Conservation (phyloP, 2,888 invertebrate genomes). For the Metacarcinus magister region DNA sequence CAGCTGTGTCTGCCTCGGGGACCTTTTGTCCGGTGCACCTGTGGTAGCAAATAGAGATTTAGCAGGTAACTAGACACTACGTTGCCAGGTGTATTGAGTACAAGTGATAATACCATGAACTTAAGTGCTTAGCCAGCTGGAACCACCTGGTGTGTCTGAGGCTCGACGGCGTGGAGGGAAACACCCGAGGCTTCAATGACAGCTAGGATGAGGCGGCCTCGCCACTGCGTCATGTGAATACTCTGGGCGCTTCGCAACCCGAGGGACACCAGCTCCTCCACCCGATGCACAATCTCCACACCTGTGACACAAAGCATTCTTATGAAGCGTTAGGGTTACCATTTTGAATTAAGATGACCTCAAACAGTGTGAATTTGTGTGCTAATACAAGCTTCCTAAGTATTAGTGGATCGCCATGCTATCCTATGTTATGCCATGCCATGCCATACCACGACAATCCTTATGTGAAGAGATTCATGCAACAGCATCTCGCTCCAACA, state of each 20-base stretch:
- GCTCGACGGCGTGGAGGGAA: conserved; percentile 43
- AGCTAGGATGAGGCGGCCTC: conserved; percentile 31
- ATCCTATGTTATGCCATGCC: neutral
- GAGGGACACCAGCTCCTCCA: neutral
- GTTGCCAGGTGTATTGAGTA: neutral
- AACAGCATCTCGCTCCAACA: neutral
- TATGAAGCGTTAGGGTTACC: neutral
- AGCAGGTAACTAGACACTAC: neutral
- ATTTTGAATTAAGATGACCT: neutral
- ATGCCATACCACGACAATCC: neutral
- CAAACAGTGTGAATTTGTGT: neutral
- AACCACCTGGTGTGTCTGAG: neutral
- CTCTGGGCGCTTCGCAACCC: conserved; percentile 50
- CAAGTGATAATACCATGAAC: neutral
- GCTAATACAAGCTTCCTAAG: neutral
- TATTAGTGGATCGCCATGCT: neutral
- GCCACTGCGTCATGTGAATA: conserved; percentile 34
- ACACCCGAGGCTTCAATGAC: conserved; percentile 26
- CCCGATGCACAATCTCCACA: neutral
- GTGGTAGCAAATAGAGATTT: neutral
- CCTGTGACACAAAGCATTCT: neutral
- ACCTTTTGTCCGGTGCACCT: neutral
- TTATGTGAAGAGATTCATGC: no score
- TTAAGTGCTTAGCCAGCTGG: neutral
- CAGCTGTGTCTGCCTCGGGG: neutral